Evolutionary conservation across 2,888 invertebrate species (phyloP).

Genomic region (Synanthedon formicaeformis): DNA sequence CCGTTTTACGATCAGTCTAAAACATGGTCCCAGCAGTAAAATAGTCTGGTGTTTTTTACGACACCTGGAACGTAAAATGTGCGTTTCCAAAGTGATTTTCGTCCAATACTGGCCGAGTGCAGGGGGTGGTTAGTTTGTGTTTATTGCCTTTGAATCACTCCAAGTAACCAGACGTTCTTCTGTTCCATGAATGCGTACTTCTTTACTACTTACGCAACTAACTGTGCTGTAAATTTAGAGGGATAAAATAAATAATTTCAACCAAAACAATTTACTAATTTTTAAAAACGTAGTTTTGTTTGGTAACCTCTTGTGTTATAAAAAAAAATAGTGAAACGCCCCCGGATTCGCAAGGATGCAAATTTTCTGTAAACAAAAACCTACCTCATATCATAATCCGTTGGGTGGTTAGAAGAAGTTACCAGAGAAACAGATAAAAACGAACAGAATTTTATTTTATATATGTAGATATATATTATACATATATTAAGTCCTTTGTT

Average conservation of each 20-base stretch:
- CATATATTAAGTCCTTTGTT: no score
- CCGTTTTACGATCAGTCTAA: conserved; percentile 54
- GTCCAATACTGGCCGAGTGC: conserved; percentile 20
- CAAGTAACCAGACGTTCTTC: conserved; percentile 5
- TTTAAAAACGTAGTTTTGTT: no score
- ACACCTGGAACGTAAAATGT: conserved; percentile 39
- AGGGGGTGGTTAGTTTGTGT: conserved; percentile 18
- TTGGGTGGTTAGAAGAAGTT: no score
- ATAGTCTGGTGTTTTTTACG: conserved; percentile 54
- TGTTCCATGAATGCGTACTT: conserved; percentile 4
- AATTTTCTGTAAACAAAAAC: no score
- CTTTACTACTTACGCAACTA: conserved; percentile 19
- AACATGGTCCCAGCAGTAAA: conserved; percentile 54
- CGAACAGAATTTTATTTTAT: no score
- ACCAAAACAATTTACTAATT: no score
- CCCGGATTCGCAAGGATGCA: no score
- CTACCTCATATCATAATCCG: no score
- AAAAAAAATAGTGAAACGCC: no score
- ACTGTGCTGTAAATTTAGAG: conserved; percentile 15
- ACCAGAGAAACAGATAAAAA: no score
- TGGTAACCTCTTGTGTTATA: no score
- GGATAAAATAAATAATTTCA: not conserved
- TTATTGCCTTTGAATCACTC: conserved; percentile 16
- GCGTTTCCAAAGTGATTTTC: conserved; percentile 47
- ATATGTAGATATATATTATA: no score